Evolutionary conservation across 2,113 vertebrate genomes (phyloP).

Genomic region (Heliornis fulica): DNA sequence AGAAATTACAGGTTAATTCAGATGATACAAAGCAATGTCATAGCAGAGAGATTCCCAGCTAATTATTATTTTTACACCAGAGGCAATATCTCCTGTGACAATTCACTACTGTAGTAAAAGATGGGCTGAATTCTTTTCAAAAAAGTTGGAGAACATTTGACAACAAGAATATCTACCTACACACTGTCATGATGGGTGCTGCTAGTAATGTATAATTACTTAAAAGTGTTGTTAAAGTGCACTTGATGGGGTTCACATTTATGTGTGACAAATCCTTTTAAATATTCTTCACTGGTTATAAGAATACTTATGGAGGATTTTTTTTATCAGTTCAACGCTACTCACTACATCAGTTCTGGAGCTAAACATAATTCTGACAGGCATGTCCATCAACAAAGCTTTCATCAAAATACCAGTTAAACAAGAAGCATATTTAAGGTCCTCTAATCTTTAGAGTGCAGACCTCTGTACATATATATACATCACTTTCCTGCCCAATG

Average conservation of each 20-base stretch:
- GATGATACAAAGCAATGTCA: neutral
- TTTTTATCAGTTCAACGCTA: neutral
- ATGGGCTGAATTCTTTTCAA: neutral
- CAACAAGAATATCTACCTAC: neutral
- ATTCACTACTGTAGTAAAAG: neutral
- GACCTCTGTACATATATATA: rapidly evolving
- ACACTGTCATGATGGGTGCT: neutral
- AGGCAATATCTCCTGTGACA: neutral
- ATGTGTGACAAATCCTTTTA: neutral
- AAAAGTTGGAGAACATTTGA: neutral
- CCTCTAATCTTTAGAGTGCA: neutral
- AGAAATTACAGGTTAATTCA: slow-evolving; percentile 25
- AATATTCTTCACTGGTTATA: neutral
- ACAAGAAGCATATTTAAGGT: neutral
- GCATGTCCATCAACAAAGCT: neutral
- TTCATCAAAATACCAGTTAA: neutral
- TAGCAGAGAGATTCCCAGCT: neutral
- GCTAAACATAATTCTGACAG: neutral
- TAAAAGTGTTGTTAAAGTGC: neutral
- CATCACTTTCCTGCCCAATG: neutral
- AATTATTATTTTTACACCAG: slow-evolving; percentile 8
- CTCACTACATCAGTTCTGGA: neutral
- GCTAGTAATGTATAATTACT: slow-evolving; percentile 14
- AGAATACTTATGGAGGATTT: neutral
- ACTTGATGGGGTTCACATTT: neutral